Evolutionary conservation across 2,797 vertebrate species (phyloP), one percentile per base, ranked within the genome.

Genomic region (Bufotes viridis): DNA sequence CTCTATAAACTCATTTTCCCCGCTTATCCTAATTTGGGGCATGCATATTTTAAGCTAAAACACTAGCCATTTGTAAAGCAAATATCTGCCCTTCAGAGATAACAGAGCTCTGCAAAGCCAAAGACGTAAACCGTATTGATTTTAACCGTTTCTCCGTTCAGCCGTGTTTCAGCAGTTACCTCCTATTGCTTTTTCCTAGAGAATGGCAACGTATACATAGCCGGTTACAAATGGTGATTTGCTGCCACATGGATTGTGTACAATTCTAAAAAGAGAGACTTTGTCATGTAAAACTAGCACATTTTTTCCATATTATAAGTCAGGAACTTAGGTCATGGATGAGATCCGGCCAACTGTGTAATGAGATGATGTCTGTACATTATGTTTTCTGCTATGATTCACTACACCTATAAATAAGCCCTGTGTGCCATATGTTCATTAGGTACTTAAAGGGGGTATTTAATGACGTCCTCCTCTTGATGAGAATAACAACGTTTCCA

Each of bases 21-120:
- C 49, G 57, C 57, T 61, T 72, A 61, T 72, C 29, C 15, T 29
- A 26, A 78, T 82, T 78, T 55, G 42, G 51, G n/a, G 3, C 57
- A 63, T 60, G 60, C 55, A 76, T 76, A 84, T 75, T 24, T 84
- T 61, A 84, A 63, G 70, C 72, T 87, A 63, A 29, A 81, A 82
- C n/a, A 63, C 1, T 81, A 29, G 67, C 7, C 60, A 75, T 87
- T 81, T 87, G 15, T 53, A 75, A 58, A 55, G 24, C 49, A 75
- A 49, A 87, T 61, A 82, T 76, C 34, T 87, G 57, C 60, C 42
- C 42, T 34, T 65, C 24, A 26, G 15, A 69, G 85, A 86, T 80
- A 80, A 67, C 75, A 10, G 18, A 70, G 18, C 76, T 70, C 2
- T 80, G 53, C 53, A 42, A 74, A 42, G 15, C 51, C 24, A 0